Percentiles rank a stretch among this genome's conserved stretches.
Conservation (phyloP, 1,140 invertebrate species). For the Scaptomyza hsui region DNA sequence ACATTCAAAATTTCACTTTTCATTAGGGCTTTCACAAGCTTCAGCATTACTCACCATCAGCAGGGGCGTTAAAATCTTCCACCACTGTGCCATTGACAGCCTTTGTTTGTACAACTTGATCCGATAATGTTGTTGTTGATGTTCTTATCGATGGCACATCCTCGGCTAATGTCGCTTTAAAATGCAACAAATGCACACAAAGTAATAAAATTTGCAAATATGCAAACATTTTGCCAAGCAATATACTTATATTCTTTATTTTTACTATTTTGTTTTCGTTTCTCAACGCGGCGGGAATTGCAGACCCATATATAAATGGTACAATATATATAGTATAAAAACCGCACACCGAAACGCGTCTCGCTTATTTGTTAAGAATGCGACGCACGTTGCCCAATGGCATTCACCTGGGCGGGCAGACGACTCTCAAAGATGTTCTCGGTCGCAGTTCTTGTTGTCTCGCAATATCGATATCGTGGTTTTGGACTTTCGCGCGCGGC, state of each 20-base stretch:
- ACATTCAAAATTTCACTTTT: conserved; percentile 39
- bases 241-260: conserved; percentile 37
- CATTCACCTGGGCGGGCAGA: conserved; percentile 68
- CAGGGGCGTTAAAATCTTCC: conserved; percentile 9
- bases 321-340: conserved; percentile 49
- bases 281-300: conserved; percentile 44
- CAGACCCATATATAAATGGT: conserved; percentile 74
- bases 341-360: conserved; percentile 56
- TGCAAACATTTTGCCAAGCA: conserved; percentile 65
- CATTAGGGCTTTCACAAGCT: conserved; percentile 2
- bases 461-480: conserved; percentile 25
- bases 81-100: conserved; percentile 48
- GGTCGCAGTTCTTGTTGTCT: conserved; percentile 18
- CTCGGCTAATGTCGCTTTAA: conserved; percentile 64
- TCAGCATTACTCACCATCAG: conserved; percentile 25
- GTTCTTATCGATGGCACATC: conserved; percentile 52
- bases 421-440: conserved; percentile 41
- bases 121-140: conserved; percentile 22
- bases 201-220: conserved; percentile 76
- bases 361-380: conserved; percentile 50
- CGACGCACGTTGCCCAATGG: conserved; percentile 74
- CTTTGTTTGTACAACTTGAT: conserved; percentile 23
- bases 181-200: conserved; percentile 80
- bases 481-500: conserved; percentile 28
- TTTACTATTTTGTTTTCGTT: conserved; percentile 74